These are phyloP conservation scores for Adelosebastes latens DNA, from an alignment of 2,797 vertebrate species.

Conservation along the genomic window DNA sequence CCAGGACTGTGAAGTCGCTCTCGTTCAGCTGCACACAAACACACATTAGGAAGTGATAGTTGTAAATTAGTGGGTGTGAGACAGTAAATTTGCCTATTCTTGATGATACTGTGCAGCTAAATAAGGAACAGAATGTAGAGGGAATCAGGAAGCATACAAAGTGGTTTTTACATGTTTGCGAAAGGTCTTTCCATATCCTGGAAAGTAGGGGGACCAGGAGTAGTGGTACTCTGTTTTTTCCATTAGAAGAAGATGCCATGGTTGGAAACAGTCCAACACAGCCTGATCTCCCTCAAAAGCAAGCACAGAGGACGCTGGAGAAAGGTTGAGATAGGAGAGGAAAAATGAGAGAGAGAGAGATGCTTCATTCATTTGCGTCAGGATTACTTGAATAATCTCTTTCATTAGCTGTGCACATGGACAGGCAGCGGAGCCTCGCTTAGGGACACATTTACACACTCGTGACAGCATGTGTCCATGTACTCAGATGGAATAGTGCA, in stretches of 20 bases:
- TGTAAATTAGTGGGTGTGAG: conserved; percentile 3
- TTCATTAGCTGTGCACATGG: conserved; percentile 64
- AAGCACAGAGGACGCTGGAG: conserved; percentile 58
- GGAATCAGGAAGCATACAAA: not conserved
- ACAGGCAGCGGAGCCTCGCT: conserved; percentile 13
- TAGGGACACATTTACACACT: conserved; percentile 49
- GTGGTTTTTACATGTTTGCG: not conserved
- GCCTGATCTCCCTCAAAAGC: conserved; percentile 76
- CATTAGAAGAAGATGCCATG: conserved; percentile 78
- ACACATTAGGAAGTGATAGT: conserved; percentile 21
- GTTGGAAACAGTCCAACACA: conserved; percentile 78
- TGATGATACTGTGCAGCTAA: not conserved
- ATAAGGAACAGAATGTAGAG: not conserved
- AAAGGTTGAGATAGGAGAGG: not conserved
- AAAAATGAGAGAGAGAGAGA: not conserved
- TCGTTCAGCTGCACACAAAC: conserved; percentile 48
- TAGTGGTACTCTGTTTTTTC: conserved; percentile 75
- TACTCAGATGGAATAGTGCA: not conserved
- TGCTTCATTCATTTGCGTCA: conserved; percentile 34
- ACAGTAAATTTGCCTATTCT: not conserved
- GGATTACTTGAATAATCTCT: conserved; percentile 66
- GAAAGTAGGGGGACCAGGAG: conserved; percentile 62
- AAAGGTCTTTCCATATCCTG: conserved; percentile 41
- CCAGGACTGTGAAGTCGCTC: conserved; percentile 63
- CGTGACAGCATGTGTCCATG: conserved; percentile 41